These are phyloP conservation scores for Brenthis daphne DNA, from an alignment of 2,888 invertebrate species.

Conservation along the genomic window DNA sequence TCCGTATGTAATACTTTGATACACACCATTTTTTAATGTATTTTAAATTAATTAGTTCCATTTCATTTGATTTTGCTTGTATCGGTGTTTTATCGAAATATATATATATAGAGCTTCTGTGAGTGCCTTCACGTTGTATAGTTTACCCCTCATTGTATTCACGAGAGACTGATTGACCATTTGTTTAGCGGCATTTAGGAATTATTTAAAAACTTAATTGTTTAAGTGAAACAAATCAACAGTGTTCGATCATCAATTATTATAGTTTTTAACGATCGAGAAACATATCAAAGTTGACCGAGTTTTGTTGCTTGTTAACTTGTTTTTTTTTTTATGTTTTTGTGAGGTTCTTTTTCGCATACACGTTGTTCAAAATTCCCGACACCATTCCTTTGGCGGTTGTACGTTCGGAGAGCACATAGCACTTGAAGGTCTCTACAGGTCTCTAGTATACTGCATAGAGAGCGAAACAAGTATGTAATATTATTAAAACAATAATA, in stretches of 20 bases:
- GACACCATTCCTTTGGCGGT: constrained; percentile 33
- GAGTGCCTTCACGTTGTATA: constrained; percentile 42
- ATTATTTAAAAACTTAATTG: constrained; percentile 56
- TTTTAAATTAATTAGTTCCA: neutral
- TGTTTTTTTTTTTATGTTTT: constrained; percentile 26
- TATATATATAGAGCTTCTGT: constrained; percentile 19
- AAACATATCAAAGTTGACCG: constrained; percentile 73
- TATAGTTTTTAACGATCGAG: constrained; percentile 57
- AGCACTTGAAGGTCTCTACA: constrained; percentile 18
- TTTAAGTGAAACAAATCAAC: constrained; percentile 42
- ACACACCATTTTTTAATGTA: constrained; percentile 4
- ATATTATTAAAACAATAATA: neutral
- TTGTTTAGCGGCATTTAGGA: constrained; percentile 77
- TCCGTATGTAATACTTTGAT: constrained; percentile 10
- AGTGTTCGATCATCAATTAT: constrained; percentile 43
- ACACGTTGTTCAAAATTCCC: constrained; percentile 77
- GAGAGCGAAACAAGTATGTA: neutral
- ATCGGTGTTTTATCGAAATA: neutral
- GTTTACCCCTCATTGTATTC: constrained; percentile 57
- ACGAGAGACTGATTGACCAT: constrained; percentile 77
- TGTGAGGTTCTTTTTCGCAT: constrained; percentile 78
- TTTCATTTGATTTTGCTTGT: constrained; percentile 3
- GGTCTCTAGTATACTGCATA: constrained; percentile 5
- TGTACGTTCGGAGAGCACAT: constrained; percentile 22
- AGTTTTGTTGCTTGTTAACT: constrained; percentile 50